Evolutionary conservation across 2,888 invertebrate species (phyloP).

Genomic region (Blastobasis adustella): DNA sequence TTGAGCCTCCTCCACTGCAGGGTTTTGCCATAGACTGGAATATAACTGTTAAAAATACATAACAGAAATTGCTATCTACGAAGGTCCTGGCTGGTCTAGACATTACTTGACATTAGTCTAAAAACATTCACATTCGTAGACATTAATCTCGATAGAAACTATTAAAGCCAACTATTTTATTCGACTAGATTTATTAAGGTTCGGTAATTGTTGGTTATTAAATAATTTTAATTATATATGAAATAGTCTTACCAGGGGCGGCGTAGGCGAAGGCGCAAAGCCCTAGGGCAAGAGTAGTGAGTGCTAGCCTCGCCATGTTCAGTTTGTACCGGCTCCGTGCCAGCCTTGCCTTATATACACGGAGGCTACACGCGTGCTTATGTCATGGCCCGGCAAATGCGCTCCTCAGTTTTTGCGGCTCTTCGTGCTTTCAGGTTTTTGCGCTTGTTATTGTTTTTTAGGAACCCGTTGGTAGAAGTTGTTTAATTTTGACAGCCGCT

Average conservation of each 20-base stretch:
- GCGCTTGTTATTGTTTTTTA: slow-evolving; percentile 12
- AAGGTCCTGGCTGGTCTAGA: too few relatives aligned
- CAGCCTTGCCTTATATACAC: slow-evolving; percentile 40
- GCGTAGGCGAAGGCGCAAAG: slow-evolving; percentile 45
- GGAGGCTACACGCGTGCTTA: slow-evolving; percentile 36
- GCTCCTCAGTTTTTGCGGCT: slow-evolving; percentile 46
- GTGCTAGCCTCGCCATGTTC: slow-evolving; percentile 47
- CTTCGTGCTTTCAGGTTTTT: slow-evolving; percentile 22
- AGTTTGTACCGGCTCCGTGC: slow-evolving; percentile 20
- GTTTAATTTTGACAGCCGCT: background rate
- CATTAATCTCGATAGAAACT: too few relatives aligned
- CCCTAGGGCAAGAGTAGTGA: slow-evolving; percentile 47
- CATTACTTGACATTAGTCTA: too few relatives aligned
- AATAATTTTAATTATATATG: too few relatives aligned
- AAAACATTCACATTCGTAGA: too few relatives aligned
- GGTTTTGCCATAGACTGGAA: too few relatives aligned
- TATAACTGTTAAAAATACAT: too few relatives aligned
- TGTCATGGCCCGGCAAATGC: slow-evolving; percentile 42
- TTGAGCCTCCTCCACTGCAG: too few relatives aligned
- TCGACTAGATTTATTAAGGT: too few relatives aligned
- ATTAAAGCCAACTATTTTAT: too few relatives aligned
- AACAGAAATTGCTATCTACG: too few relatives aligned
- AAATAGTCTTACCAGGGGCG: slow-evolving; percentile 40
- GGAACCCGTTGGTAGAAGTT: background rate
- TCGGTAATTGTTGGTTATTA: too few relatives aligned